Evolutionary conservation across 2,888 invertebrate genomes (phyloP).

Genomic region (Lucinisca nassula): DNA sequence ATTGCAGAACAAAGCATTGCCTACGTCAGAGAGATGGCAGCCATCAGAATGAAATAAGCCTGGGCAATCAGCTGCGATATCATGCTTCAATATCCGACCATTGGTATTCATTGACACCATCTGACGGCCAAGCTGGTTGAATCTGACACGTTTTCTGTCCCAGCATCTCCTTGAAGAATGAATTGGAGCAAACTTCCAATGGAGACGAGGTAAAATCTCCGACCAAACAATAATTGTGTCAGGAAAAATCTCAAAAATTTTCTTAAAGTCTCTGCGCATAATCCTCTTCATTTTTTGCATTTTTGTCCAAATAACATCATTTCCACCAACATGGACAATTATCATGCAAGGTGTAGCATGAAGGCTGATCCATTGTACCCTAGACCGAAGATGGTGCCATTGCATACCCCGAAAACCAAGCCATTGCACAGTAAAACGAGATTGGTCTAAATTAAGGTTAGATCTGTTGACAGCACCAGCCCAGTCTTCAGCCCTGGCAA

Average conservation of each 20-base stretch:
- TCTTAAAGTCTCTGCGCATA: background rate
- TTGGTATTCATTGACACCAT: background rate
- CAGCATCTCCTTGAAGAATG: background rate
- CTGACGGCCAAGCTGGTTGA: background rate
- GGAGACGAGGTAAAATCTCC: background rate
- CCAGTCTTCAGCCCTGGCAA: background rate
- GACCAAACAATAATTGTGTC: background rate
- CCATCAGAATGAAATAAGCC: background rate
- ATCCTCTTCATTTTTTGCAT: background rate
- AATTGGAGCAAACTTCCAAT: background rate
- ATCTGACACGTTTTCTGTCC: background rate
- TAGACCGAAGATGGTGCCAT: background rate
- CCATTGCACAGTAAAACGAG: background rate
- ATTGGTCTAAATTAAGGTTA: background rate
- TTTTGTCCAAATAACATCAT: background rate
- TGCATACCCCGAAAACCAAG: background rate
- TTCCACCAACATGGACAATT: background rate
- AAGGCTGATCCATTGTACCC: background rate
- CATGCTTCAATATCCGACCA: background rate
- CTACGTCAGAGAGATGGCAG: background rate
- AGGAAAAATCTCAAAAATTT: background rate
- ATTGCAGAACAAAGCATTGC: background rate
- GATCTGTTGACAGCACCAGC: background rate
- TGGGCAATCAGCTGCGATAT: background rate
- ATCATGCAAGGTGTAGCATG: background rate